Conservation (phyloP, 2,888 invertebrate species). For the Elegia similella region DNA sequence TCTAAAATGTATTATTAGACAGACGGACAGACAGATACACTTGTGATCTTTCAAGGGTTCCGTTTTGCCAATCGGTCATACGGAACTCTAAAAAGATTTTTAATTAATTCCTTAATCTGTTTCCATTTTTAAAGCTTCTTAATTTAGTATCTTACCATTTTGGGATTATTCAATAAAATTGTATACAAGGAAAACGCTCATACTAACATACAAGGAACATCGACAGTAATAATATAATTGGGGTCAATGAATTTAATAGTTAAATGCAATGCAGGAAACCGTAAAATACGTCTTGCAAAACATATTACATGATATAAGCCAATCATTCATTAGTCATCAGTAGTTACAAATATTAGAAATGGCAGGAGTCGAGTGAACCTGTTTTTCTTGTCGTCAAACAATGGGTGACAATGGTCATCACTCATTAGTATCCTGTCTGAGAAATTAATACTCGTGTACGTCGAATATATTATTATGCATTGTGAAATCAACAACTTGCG, state of each 20-base stretch:
- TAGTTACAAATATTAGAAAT: slow-evolving; percentile 2
- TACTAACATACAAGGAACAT: background rate
- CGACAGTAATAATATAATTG: background rate
- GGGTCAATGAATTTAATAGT: background rate
- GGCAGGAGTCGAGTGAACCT: slow-evolving; percentile 4
- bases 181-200: background rate
- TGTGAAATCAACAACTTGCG: background rate
- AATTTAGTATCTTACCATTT: too few relatives aligned
- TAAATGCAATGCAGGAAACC: background rate
- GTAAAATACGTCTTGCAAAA: background rate
- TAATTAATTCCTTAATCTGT: too few relatives aligned
- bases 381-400: slow-evolving; percentile 10
- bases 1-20: too few relatives aligned
- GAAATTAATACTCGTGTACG: slow-evolving; percentile 1
- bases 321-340: background rate
- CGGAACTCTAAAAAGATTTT: too few relatives aligned
- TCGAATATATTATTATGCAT: background rate
- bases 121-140: too few relatives aligned
- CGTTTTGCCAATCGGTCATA: too few relatives aligned
- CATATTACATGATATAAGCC: background rate
- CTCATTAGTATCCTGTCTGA: background rate
- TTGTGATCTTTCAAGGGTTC: too few relatives aligned
- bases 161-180: background rate
- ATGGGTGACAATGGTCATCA: background rate
- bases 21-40: too few relatives aligned